Evolutionary conservation across 64 coral and sea anemone genomes (phyloP), one percentile per base, ranked within the genome.

Genomic region (Cladopsammia gracilis): DNA sequence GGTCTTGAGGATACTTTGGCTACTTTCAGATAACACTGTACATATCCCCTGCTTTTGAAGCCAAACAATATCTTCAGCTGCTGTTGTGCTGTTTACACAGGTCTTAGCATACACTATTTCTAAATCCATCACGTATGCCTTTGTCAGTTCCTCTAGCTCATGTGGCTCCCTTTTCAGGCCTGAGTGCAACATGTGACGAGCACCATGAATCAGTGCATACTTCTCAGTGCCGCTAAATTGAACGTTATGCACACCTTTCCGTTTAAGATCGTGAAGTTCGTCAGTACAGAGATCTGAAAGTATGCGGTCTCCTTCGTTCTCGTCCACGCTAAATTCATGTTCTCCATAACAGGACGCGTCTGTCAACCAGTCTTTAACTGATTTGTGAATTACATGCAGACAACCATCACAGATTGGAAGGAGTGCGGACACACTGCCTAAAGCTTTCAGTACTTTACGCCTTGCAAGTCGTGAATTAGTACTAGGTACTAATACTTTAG

Each of bases 291-390:
- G 10, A 6, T 57, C 4, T 12, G 68, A 48, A 44, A 87, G 65
- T 73, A 87, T 74, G 18, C 68, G 23, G 11, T 87, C 44, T 25
- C 85, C 24, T 58, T 57, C 10, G 16, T 71, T 87, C 66, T 68
- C 65, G 14, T 73, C 70, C 34, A 86, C 14, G 51, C 7, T 86
- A 3, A 58, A 86, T 4, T 86, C 83, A 50, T 86, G 65, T 14
- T 86, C 66, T 54, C 61, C 56, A 4, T 67, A 61, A 57, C 67
- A 73, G 1, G 70, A 23, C 42, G 24, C 50, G 51, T 11, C 25
- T 20, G 50, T 87, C 65, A 86, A 86, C 64, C 64, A 86, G 24
- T 86, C 83, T 53, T 70, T 49, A 49, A 86, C 64, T 10, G 85
- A 42, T 48, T 87, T 87, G 85, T 87, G 67, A 73, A 87, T 58